A percentile compares a stretch with the other conserved stretches of the same genome.
phyloP scores from a whole-genome alignment of 2,113 vertebrate genomes.

The Spea bombifrons region DNA sequence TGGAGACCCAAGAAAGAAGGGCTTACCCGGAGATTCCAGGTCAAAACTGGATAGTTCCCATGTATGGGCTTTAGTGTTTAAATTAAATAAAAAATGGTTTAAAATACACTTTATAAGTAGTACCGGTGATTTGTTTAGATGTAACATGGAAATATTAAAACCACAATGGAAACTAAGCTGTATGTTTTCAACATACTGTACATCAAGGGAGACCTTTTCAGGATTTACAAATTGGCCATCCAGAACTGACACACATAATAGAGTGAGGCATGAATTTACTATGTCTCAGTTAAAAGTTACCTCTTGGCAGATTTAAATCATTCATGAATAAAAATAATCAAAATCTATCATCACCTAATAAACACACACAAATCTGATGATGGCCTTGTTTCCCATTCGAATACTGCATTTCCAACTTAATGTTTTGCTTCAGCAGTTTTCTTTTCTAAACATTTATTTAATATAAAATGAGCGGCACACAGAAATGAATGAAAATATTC shows the following conservation, averaged over 20 bases:
- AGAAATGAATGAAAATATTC: slow-evolving; percentile 30
- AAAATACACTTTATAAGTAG: too few relatives aligned
- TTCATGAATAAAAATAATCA: slow-evolving; percentile 41
- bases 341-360: slow-evolving; percentile 36
- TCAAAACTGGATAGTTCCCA: not conserved
- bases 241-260: slow-evolving; percentile 35
- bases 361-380: slow-evolving; percentile 35
- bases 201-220: slow-evolving; percentile 30
- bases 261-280: slow-evolving; percentile 36
- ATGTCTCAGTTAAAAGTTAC: slow-evolving; percentile 31
- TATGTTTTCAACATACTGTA: slow-evolving; percentile 16
- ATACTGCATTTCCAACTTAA: slow-evolving; percentile 23
- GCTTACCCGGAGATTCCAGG: too few relatives aligned
- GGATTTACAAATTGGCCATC: slow-evolving; percentile 39
- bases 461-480: slow-evolving; percentile 16
- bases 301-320: slow-evolving; percentile 40
- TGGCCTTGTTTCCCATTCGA: slow-evolving; percentile 23
- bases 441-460: slow-evolving; percentile 13
- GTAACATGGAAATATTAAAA: not conserved
- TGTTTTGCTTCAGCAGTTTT: slow-evolving; percentile 31
- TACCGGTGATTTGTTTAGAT: not conserved
- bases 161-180: slow-evolving; percentile 19
- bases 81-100: too few relatives aligned
- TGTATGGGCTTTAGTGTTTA: not conserved
- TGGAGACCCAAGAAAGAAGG: not conserved